Evolutionary conservation across 2,797 vertebrate species (phyloP), one percentile per base, ranked within the genome.

Genomic region (Phalloptychus januarius): DNA sequence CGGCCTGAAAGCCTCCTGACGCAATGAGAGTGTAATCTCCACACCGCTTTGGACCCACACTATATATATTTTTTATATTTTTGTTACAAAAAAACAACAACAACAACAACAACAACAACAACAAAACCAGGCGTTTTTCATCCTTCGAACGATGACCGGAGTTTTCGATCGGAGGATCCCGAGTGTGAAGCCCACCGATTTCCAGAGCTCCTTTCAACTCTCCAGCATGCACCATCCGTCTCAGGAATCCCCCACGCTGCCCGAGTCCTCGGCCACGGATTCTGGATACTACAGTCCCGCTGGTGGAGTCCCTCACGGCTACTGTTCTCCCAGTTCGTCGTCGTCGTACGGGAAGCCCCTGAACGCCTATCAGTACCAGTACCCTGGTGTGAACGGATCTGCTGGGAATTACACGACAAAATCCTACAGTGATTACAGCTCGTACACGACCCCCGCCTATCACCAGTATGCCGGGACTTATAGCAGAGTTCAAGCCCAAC

Each of bases 181-280:
- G 90, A 97, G 95, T 94, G 97, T 98, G 91, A 97, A 98, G 94
- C 92, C 97, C 82, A 89, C 96, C 92, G 98, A 99, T 85, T 98
- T 98, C 89, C 97, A 97, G 94, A 96, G 96, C 94, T 96, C 97
- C 56, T 99, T 99, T 82, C 97, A 97, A 93, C 95, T 97, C 87
- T 95, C 97, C 80, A 93, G 96, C 94, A 98, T 97, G 97, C 97
- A 98, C 90, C 98, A 99, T 80, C 98, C 98, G 88, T 97, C 98
- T 96, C 98, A 99, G 96, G 98, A 99, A 95, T 99, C 98, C 85
- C 98, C 98, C 76, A 99, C 98, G 93, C 94, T 99, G 91, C 98
- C 98, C 74, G 98, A 99, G 94, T 98, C 98, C 33, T 97, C 97
- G 79, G 97, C 98, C 93, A 99, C 98, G 92, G 98, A 99, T 95